phyloP scores from a whole-genome alignment of 2,888 invertebrate species.

The Parnassius apollo region DNA sequence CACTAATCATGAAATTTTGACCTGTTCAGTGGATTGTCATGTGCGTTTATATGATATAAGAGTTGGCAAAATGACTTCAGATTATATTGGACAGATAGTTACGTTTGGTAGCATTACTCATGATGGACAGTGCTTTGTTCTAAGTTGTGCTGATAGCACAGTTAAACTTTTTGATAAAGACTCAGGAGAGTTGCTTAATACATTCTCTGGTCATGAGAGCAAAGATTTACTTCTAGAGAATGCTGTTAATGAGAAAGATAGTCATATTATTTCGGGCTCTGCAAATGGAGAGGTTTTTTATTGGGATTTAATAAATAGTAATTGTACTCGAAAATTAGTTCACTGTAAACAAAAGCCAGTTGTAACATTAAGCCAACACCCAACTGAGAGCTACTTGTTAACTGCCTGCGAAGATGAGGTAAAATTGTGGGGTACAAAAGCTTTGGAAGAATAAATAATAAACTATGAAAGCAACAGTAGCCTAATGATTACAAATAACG shows the following conservation, averaged over 20 bases:
- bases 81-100: constrained; percentile 92
- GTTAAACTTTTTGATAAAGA: constrained; percentile 93
- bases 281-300: constrained; percentile 91
- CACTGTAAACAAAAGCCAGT: constrained; percentile 83
- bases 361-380: constrained; percentile 91
- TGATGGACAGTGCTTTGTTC: constrained; percentile 95
- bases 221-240: constrained; percentile 94
- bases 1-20: constrained; percentile 93
- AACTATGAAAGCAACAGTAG: too few relatives aligned
- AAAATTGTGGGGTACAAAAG: constrained; percentile 83
- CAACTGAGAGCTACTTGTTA: constrained; percentile 85
- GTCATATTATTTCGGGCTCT: constrained; percentile 93
- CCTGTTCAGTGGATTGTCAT: constrained; percentile 94
- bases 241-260: constrained; percentile 91
- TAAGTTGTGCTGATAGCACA: constrained; percentile 91
- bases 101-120: constrained; percentile 92
- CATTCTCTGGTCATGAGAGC: constrained; percentile 91
- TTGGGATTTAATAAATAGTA: constrained; percentile 93
- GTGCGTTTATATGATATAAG: constrained; percentile 95
- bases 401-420: constrained; percentile 88
- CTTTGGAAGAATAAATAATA: constrained; percentile 42
- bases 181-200: constrained; percentile 71
- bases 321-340: constrained; percentile 62
- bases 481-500: too few relatives aligned
- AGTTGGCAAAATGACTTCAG: constrained; percentile 89